Conservation (phyloP, 2,888 invertebrate species). For the Dryococelus australis region DNA sequence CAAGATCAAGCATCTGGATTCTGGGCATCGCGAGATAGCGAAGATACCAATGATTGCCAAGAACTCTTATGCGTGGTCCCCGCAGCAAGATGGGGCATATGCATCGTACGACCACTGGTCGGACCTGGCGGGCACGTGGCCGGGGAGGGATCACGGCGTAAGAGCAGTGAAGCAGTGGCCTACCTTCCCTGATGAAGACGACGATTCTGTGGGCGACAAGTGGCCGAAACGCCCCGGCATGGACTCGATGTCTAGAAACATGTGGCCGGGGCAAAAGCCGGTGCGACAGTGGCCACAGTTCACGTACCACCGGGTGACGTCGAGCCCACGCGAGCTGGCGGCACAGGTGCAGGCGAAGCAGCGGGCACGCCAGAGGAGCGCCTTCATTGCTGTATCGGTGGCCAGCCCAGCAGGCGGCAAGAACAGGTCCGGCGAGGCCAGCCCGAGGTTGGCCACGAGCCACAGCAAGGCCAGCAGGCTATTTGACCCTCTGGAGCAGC, state of each 20-base stretch:
- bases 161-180: neutral
- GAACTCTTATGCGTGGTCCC: constrained; percentile 26
- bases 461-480: constrained; percentile 36
- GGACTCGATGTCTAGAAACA: too few relatives aligned
- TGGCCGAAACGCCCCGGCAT: neutral
- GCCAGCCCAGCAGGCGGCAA: constrained; percentile 38
- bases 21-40: neutral
- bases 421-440: constrained; percentile 24
- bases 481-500: constrained; percentile 42
- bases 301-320: constrained; percentile 47
- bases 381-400: constrained; percentile 43
- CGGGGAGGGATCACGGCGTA: too few relatives aligned
- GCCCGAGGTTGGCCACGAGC: neutral
- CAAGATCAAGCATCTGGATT: neutral
- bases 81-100: neutral
- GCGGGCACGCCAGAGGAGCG: constrained; percentile 38
- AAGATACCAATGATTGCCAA: neutral
- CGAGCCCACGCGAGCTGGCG: constrained; percentile 42
- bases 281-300: constrained; percentile 45
- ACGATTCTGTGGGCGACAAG: neutral
- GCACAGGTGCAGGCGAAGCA: constrained; percentile 39
- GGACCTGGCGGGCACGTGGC: neutral
- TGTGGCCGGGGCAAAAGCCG: neutral
- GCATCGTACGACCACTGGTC: neutral
- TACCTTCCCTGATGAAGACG: neutral